Percentiles rank a stretch among this genome's conserved stretches.
These are phyloP conservation scores for Amphiduros pacificus DNA, from an alignment of 2,888 invertebrate genomes.

Conservation along the genomic window DNA sequence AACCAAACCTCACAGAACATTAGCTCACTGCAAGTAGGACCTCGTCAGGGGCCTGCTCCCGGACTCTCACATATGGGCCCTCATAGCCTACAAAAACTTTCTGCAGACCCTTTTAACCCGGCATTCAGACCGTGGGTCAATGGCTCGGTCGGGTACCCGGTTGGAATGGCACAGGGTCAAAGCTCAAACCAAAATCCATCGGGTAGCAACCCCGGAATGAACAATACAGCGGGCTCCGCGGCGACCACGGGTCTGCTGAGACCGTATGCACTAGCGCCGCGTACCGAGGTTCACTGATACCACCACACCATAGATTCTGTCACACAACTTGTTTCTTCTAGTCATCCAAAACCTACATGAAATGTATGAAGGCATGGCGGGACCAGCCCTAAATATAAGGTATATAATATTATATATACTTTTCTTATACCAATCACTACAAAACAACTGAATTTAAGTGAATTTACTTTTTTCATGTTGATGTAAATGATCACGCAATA, in stretches of 20 bases:
- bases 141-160: constrained; percentile 3
- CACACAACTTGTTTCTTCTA: neutral
- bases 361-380: no score
- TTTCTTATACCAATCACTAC: no score
- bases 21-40: neutral
- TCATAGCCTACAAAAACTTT: neutral
- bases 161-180: no score
- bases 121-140: constrained; percentile 23
- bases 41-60: neutral
- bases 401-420: no score
- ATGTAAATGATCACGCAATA: no score
- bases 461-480: no score
- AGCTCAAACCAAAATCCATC: no score
- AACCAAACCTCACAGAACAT: neutral
- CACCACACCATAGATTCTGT: neutral
- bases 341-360: no score
- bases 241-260: constrained; percentile 6
- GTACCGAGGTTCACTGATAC: constrained; percentile 14
- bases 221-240: no score
- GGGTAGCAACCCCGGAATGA: no score
- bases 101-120: neutral
- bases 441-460: no score
- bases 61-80: neutral
- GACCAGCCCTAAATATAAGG: no score
- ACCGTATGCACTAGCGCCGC: constrained; percentile 14